phyloP scores from a whole-genome alignment of 2,797 vertebrate genomes.

The Gymnothorax javanicus region DNA sequence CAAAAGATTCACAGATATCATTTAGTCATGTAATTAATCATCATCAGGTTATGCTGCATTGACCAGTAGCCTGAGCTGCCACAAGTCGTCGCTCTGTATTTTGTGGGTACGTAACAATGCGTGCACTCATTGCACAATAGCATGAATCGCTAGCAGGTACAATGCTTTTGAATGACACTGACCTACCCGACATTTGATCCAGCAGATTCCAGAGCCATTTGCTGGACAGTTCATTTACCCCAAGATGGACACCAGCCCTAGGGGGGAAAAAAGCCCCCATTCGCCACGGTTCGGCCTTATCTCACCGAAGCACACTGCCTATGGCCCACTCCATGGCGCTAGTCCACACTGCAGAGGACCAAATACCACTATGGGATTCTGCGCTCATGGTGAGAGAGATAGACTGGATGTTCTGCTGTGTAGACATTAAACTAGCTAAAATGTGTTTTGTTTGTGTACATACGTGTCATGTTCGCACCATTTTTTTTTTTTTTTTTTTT shows the following conservation, averaged over 20 bases:
- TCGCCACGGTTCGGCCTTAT: neutral
- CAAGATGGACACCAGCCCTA: neutral
- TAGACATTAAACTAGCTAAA: neutral
- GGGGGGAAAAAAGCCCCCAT: neutral
- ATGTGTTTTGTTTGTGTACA: neutral
- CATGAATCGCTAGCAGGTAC: neutral
- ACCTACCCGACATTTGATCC: neutral
- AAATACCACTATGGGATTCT: neutral
- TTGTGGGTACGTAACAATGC: neutral
- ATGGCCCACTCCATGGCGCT: neutral
- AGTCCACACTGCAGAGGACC: neutral
- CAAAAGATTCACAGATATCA: neutral
- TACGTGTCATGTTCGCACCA: neutral
- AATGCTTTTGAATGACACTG: conserved; percentile 7
- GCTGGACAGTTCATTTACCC: neutral
- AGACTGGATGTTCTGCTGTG: neutral
- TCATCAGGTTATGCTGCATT: neutral
- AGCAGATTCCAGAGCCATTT: conserved; percentile 6
- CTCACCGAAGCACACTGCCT: neutral
- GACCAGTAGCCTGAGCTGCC: neutral
- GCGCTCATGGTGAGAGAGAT: neutral
- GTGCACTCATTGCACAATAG: neutral
- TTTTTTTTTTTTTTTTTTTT: neutral
- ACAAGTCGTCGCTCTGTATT: neutral
- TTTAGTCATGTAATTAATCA: neutral